These are phyloP conservation scores for Armadillidium nasatum DNA, from an alignment of 1,140 invertebrate genomes.

Conservation along the genomic window DNA sequence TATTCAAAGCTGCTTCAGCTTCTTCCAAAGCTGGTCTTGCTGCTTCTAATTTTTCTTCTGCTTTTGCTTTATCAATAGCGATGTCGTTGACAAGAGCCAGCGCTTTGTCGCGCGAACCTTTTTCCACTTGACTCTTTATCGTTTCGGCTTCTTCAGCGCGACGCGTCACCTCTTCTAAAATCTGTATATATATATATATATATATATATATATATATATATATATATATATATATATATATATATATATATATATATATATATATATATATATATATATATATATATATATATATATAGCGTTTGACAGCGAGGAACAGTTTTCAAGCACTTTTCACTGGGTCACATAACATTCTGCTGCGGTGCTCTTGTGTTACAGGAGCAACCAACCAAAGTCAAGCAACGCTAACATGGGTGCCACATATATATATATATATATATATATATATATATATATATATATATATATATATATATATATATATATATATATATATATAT, in stretches of 20 bases:
- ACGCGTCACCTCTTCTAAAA: slow-evolving; percentile 80
- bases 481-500: slow-evolving; percentile 17
- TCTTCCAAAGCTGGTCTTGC: slow-evolving; percentile 87
- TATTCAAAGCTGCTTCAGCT: slow-evolving; percentile 90
- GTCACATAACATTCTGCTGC: too few species aligned
- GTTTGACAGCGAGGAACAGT: too few species aligned
- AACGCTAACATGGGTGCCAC: too few species aligned
- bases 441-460: slow-evolving; percentile 3
- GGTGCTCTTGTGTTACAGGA: too few species aligned
- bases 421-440: not conserved
- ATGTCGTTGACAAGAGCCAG: slow-evolving; percentile 85
- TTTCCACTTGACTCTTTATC: slow-evolving; percentile 91
- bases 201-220: slow-evolving; percentile 16
- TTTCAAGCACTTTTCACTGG: too few species aligned
- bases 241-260: slow-evolving; percentile 13
- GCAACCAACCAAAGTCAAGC: too few species aligned
- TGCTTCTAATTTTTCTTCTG: slow-evolving; percentile 83
- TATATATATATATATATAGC: not conserved
- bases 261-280: slow-evolving; percentile 21
- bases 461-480: slow-evolving; percentile 14
- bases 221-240: slow-evolving; percentile 18
- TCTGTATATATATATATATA: slow-evolving; percentile 45
- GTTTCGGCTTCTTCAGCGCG: slow-evolving; percentile 89
- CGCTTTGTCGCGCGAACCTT: slow-evolving; percentile 87
- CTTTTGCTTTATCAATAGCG: slow-evolving; percentile 81